Evolutionary conservation across 2,113 vertebrate genomes (phyloP), one percentile per base, ranked within the genome.

Genomic region (Anarrhichthys ocellatus): DNA sequence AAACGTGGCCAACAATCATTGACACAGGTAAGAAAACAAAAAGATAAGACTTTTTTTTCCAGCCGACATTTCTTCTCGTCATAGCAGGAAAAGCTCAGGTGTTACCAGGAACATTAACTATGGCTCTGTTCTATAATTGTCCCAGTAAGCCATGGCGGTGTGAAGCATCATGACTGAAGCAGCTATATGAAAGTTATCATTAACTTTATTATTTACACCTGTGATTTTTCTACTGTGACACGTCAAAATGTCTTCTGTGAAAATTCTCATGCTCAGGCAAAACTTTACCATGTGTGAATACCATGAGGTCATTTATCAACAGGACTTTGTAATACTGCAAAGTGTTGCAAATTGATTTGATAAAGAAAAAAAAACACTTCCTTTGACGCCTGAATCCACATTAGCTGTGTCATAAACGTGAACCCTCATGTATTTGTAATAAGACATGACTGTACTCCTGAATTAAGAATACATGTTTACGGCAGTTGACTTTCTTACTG

Each of bases 1-100:
- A 99, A 94, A 99, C 98, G 1, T 99, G 98, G 98, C 98, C 98
- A 34, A 97, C 96, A 80, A 97, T 99, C 93, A 98, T 99, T 14
- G 98, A 99, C 91, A 99, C 98, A 93, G 98, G 98, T 99, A 78
- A 76, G 62, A 27, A 15, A 36, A 22, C 13, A 5, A 29, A 29
- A 34, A 38, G 34, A 46, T 6, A 17, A 1, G 18, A 27, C 6
- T 48, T 50, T 54, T 54, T 36, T 29, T 7, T 14, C 3, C 24
- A 22, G 22, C n/a, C 5, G 17, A 50, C 50, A 13, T 63, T 66
- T 7, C 61, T 24, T 20, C 46, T 22, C 15, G 29, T 72, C 20
- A 40, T 24, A 0, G 20, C 9, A 63, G 34, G 4, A 66, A 66
- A 73, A 15, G 3, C 5, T 73, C 63, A 24, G 18, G 1, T 20